Evolutionary conservation across 2,888 invertebrate species (phyloP), one percentile per base, ranked within the genome.

Genomic region (Sesia apiformis): DNA sequence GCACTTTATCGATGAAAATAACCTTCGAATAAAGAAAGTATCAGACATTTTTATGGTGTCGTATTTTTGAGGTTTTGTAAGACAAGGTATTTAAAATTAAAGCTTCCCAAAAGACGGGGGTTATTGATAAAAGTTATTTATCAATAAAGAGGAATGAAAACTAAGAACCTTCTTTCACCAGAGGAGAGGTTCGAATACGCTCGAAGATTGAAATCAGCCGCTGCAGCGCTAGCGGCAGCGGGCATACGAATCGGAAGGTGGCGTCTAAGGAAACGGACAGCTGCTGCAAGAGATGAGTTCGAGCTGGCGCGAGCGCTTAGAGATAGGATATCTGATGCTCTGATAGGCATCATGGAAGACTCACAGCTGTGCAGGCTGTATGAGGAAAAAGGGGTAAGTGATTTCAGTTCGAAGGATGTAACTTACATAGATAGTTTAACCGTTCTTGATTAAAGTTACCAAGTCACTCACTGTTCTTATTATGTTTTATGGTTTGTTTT

Each of bases 131-230:
- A 5, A 6, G 5, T 3, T 41, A 41, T 41, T 41, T 41, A 6
- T 41, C 2, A 41, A 6, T 41, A 41, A 41, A 41, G 3, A 2
- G 5, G 5, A 5, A 41, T 41, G 5, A 41, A 41, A 41, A 41
- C 5, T 5, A 41, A 7, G 7, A 6, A 6, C 1, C 5, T 41
- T 4, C 23, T 50, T 4, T 50, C 5, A 38, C 46, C 67, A 96
- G 97, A 95, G 76, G 98, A 98, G 81, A 92, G 97, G 62, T 98
- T 97, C 80, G 97, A 98, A 76, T 97, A 96, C 82, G 98, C 98
- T 0, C 94, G 97, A 55, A 96, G 96, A 62, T 81, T 98, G 5
- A 98, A 98, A 76, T 92, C 94, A 2, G 95, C 97, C 0, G 96
- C 97, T 82, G 92, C 94, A 54, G 95, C 95, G 53, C 80, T 98